phyloP scores from a whole-genome alignment of 2,888 invertebrate species.

The Euproctis similis region DNA sequence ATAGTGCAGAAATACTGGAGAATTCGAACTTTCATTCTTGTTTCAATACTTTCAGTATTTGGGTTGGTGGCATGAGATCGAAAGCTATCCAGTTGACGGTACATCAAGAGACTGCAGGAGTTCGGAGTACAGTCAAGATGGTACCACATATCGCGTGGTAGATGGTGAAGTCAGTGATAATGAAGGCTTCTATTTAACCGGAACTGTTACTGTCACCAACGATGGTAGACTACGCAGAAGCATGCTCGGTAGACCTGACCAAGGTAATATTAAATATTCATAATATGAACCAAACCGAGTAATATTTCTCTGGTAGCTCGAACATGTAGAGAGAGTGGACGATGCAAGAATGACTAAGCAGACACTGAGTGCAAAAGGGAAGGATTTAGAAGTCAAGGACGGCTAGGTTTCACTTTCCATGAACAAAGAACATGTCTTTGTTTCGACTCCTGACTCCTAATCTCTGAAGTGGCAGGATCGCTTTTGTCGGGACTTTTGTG shows the following conservation, averaged over 20 bases:
- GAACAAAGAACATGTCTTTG: no score
- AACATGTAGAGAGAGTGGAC: no score
- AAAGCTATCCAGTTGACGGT: constrained; percentile 40
- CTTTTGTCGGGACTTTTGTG: no score
- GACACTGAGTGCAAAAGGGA: no score
- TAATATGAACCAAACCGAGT: no score
- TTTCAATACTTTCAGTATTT: constrained; percentile 40
- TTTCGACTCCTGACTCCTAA: no score
- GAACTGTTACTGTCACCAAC: constrained; percentile 27
- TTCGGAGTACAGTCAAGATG: constrained; percentile 31
- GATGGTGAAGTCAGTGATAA: constrained; percentile 37
- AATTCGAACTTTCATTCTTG: no score
- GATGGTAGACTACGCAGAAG: constrained; percentile 42
- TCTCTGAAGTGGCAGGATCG: no score
- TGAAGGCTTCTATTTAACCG: constrained; percentile 23
- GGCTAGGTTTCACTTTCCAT: no score
- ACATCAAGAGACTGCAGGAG: constrained; percentile 43
- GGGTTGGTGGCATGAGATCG: constrained; percentile 63
- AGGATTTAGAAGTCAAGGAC: no score
- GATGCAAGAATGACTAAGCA: no score
- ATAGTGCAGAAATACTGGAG: background rate
- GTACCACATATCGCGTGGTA: constrained; percentile 29
- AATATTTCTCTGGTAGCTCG: no score
- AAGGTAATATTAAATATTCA: constrained; percentile 15
- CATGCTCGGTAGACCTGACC: constrained; percentile 16